Base-by-base conservation (phyloP, 92 coral and sea anemone genomes). In the Siderastrea siderea region DNA sequence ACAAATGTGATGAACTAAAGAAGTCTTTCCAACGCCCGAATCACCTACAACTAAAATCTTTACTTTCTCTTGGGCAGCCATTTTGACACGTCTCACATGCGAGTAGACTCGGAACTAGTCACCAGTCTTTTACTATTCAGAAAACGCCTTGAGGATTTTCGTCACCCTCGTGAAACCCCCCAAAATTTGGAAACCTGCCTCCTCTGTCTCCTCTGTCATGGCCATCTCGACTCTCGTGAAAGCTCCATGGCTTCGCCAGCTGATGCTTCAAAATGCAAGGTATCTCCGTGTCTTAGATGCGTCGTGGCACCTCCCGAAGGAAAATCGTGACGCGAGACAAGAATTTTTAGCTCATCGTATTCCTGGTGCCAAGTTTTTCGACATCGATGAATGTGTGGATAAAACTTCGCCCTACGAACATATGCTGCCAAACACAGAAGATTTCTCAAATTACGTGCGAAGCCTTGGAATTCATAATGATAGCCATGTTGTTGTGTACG, bases 21-120 rank as follows among this genome's bases (percentile, higher is more conserved):
- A 98, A 10, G 98, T 96, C 81, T 98, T 98, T 38, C 99, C 99
- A n/a, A 94, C 98, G 48, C 99, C 99, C 58, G 99, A 97, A 94
- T 97, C 99, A 44, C 99, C 99, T 26, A 97, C 99, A 15, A 97
- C 99, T 74, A 94, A 77, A 52, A 97, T 89, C 55, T 94, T 93
- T 12, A 97, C 98, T 77, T 95, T 97, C 87, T 97, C 99, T 46
- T 91, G 90, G 71, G 98, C 96, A 71, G 99, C 99, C 99, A 97
- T 97, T 26, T 92, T 97, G 91, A 76, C 89, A 85, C 77, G 82
- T 77, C 73, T 10, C 10, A 19, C 48, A 5, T 19, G 61, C 50
- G 57, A 52, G 66, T 45, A 47, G 3, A 79, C 91, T 86, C 78
- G 69, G 91, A 49, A 59, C 93, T 74, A 90, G 93, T 6, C 69